A percentile compares a stretch with the other conserved stretches of the same genome.
These are phyloP conservation scores for Yponomeuta malinellus DNA, from an alignment of 2,888 invertebrate genomes.

Conservation along the genomic window DNA sequence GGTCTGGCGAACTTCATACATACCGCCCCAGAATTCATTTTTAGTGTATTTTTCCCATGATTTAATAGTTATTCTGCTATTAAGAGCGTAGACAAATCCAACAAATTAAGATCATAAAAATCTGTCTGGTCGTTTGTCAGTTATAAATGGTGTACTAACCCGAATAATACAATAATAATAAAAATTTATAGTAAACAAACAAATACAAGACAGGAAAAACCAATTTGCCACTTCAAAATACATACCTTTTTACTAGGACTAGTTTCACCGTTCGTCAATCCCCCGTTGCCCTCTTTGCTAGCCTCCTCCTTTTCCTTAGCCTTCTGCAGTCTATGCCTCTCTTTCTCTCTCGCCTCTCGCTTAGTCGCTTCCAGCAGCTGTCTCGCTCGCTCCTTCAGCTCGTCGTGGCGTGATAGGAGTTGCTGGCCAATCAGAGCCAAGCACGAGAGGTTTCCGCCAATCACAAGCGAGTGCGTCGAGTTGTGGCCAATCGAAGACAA, in stretches of 20 bases:
- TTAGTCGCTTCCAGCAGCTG: slow-evolving; percentile 88
- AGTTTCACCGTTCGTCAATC: slow-evolving; percentile 46
- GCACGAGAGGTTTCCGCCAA: slow-evolving; percentile 26
- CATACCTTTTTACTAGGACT: slow-evolving; percentile 60
- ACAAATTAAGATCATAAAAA: too few relatives aligned
- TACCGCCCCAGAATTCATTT: too few relatives aligned
- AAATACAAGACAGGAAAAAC: too few relatives aligned
- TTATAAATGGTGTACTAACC: too few relatives aligned
- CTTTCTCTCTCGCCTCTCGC: slow-evolving; percentile 76
- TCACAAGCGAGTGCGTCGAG: slow-evolving; percentile 28
- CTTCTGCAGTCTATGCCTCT: slow-evolving; percentile 45
- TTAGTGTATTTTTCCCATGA: too few relatives aligned
- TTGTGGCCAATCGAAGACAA: background rate
- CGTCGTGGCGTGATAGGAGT: slow-evolving; percentile 86
- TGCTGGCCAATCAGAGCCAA: slow-evolving; percentile 60
- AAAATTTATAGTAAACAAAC: too few relatives aligned
- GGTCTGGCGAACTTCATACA: too few relatives aligned
- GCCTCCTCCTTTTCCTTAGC: slow-evolving; percentile 78
- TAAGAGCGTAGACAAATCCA: too few relatives aligned
- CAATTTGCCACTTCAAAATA: background rate
- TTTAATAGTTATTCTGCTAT: too few relatives aligned
- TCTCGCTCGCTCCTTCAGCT: slow-evolving; percentile 89
- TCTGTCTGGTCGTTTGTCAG: too few relatives aligned
- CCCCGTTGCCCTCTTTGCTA: slow-evolving; percentile 81
- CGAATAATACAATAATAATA: too few relatives aligned